Conservation (phyloP, 2,113 vertebrate species). For the Bagarius yarrelli region DNA sequence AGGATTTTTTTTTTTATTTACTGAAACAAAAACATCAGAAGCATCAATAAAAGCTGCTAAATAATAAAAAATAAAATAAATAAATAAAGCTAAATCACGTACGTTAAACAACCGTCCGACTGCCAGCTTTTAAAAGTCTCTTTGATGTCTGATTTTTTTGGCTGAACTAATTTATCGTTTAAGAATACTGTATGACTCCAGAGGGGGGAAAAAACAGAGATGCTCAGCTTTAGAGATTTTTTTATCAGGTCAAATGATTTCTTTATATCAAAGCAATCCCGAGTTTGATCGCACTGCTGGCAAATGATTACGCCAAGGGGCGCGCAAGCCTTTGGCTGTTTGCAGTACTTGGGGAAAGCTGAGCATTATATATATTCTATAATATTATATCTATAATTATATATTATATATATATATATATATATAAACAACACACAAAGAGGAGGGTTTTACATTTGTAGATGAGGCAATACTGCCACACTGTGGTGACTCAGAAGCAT, state of each 20-base stretch:
- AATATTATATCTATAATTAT: no score
- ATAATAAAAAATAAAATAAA: no score
- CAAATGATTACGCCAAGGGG: conserved; percentile 41
- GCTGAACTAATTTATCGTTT: no score
- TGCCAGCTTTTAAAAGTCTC: conserved; percentile 22
- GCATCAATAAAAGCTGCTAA: no score
- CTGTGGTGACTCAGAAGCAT: conserved; percentile 27
- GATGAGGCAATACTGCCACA: conserved; percentile 51
- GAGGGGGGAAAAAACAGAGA: neutral
- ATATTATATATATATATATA: no score
- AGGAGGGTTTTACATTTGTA: neutral
- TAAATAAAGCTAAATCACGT: no score
- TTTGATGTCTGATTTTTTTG: conserved; percentile 19
- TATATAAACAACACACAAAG: no score
- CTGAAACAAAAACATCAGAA: no score
- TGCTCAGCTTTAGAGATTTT: conserved; percentile 20
- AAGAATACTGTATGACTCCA: conserved; percentile 17
- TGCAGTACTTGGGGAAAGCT: neutral
- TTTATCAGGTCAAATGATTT: conserved; percentile 44
- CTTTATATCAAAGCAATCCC: conserved; percentile 42
- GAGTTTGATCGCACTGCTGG: conserved; percentile 7
- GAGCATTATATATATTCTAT: no score
- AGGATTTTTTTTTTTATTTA: neutral
- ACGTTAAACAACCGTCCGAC: no score
- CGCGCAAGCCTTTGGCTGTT: conserved; percentile 11